Evolutionary conservation across 2,888 invertebrate species (phyloP).

Genomic region (Xiphydria camelus): DNA sequence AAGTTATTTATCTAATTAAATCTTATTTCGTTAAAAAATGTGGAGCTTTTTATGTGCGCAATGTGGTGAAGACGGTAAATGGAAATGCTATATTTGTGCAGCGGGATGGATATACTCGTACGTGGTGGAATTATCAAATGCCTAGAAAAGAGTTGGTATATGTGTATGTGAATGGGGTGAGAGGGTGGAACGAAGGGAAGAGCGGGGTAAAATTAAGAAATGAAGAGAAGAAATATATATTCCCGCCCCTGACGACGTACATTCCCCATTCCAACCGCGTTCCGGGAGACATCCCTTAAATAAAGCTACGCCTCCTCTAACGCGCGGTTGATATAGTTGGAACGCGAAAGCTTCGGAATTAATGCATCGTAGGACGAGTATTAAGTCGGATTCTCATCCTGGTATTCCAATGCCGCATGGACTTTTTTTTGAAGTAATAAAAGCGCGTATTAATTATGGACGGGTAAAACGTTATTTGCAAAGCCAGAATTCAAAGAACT

Average conservation of each 20-base stretch:
- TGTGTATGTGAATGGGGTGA: too few species aligned
- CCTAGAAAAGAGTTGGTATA: too few species aligned
- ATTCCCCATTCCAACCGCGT: background rate
- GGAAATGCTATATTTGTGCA: background rate
- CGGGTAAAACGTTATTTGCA: too few species aligned
- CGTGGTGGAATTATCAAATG: too few species aligned
- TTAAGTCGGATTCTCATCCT: slow-evolving; percentile 1
- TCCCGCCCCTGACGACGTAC: background rate
- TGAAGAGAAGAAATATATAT: slow-evolving; percentile 1
- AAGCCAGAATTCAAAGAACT: too few species aligned
- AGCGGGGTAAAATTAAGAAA: background rate
- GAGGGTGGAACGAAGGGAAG: background rate
- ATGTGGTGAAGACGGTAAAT: background rate
- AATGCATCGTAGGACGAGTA: background rate
- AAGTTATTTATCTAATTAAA: too few species aligned
- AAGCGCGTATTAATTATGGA: too few species aligned
- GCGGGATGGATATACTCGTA: too few species aligned
- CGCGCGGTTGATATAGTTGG: slow-evolving; percentile 6
- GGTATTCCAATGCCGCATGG: slow-evolving; percentile 3
- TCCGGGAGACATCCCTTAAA: slow-evolving; percentile 1
- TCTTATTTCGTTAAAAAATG: too few species aligned
- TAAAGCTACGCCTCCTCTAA: slow-evolving; percentile 4
- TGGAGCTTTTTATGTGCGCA: background rate
- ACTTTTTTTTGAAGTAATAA: too few species aligned
- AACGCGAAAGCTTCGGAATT: background rate